phyloP scores from a whole-genome alignment of 2,888 invertebrate species.

The Chamaedrilus cognettii region DNA sequence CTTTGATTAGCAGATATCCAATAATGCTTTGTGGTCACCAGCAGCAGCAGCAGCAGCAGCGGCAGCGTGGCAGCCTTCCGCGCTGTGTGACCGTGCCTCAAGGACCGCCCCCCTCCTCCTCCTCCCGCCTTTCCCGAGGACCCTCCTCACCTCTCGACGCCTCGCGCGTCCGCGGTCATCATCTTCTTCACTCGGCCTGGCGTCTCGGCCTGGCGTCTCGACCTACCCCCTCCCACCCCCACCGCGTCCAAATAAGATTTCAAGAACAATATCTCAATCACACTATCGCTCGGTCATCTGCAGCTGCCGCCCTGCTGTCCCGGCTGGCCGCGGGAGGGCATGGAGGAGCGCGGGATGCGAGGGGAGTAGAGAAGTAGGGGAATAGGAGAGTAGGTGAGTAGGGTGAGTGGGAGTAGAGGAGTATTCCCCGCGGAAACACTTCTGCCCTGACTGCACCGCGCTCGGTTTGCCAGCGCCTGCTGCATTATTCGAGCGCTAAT shows the following conservation, averaged over 20 bases:
- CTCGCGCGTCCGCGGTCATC: not conserved
- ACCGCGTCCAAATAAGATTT: conserved; percentile 12
- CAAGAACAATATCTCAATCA: conserved; percentile 22
- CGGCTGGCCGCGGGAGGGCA: too few species aligned
- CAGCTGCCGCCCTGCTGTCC: conserved; percentile 6
- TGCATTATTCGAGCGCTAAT: not conserved
- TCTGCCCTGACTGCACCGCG: not conserved
- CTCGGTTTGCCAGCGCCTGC: not conserved
- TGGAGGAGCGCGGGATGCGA: too few species aligned
- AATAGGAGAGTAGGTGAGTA: not conserved
- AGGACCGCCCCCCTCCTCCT: not conserved
- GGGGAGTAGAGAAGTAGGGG: too few species aligned
- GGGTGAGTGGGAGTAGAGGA: not conserved
- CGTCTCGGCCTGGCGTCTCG: not conserved
- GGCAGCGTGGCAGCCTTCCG: too few species aligned
- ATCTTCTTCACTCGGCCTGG: not conserved
- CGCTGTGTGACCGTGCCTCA: conserved; percentile 7
- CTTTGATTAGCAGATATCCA: conserved; percentile 10
- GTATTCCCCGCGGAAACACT: not conserved
- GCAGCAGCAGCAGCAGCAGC: too few species aligned
- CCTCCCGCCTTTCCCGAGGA: not conserved
- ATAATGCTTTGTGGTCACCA: not conserved
- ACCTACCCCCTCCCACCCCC: not conserved
- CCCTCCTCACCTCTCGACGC: not conserved
- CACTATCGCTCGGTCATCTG: not conserved